These are phyloP conservation scores for Galagoides demidoff DNA, from an alignment of 2,797 vertebrate genomes.

Conservation along the genomic window DNA sequence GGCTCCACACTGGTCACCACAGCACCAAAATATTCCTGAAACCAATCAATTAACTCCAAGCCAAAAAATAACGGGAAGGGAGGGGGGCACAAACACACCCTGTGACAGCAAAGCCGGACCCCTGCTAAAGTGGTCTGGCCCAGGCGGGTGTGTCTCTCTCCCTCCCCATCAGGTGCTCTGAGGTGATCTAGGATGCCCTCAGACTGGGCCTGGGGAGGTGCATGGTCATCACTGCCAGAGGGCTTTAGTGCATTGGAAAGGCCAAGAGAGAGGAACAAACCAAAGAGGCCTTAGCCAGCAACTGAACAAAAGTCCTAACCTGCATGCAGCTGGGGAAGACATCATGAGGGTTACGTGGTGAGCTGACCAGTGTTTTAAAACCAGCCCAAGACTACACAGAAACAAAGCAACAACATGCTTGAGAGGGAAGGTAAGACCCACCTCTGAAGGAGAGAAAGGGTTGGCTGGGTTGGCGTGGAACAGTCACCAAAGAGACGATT, in stretches of 20 bases:
- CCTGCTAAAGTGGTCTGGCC: not conserved
- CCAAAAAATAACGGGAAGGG: not conserved
- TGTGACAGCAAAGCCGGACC: not conserved
- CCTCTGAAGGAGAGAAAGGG: not conserved
- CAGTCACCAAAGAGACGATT: not conserved
- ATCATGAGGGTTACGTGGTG: accelerated
- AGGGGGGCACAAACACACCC: accelerated
- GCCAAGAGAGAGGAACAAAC: not conserved
- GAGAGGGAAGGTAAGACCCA: not conserved
- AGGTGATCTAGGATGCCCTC: not conserved
- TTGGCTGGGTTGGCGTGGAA: too few species aligned
- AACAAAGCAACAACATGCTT: not conserved
- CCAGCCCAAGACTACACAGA: not conserved
- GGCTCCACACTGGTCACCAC: not conserved
- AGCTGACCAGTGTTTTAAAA: not conserved
- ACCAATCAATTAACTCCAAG: not conserved
- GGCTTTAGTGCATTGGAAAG: too few species aligned
- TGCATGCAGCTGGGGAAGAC: not conserved
- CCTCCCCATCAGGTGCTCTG: not conserved
- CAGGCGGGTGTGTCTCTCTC: accelerated
- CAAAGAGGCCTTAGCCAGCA: accelerated
- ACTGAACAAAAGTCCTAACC: too few species aligned
- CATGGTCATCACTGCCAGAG: accelerated
- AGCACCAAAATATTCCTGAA: accelerated
- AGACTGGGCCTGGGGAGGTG: accelerated